A percentile compares a stretch with the other conserved stretches of the same genome.
Evolutionary conservation across 2,113 vertebrate species (phyloP).

Genomic region (Fulmarus glacialis): DNA sequence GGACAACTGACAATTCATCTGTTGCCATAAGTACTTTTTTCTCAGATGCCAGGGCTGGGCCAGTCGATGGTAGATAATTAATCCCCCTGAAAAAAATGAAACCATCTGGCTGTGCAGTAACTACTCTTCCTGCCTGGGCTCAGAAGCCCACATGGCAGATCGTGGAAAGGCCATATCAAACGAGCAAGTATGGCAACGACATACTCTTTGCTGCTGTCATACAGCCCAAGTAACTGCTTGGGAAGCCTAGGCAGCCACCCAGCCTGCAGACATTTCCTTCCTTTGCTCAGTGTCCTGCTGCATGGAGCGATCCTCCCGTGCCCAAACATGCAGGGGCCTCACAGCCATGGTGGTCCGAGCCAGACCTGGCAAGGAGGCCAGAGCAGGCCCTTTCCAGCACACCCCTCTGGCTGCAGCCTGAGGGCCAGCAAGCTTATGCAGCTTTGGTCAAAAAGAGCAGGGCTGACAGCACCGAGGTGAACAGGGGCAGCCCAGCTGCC

Average conservation of each 20-base stretch:
- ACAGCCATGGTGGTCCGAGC: not conserved
- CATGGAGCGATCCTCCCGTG: accelerated
- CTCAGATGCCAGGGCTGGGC: not conserved
- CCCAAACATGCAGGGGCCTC: not conserved
- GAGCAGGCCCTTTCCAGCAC: not conserved
- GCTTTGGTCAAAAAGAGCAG: not conserved
- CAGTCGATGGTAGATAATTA: not conserved
- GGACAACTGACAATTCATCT: conserved; percentile 1
- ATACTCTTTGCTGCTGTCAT: not conserved
- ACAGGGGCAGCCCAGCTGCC: not conserved
- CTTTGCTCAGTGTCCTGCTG: not conserved
- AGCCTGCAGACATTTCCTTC: not conserved
- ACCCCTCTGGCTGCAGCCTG: not conserved
- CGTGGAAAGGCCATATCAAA: not conserved
- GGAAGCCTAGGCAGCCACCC: not conserved
- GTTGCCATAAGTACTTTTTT: not conserved
- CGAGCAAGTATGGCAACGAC: not conserved
- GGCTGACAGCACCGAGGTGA: not conserved
- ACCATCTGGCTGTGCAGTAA: conserved; percentile 20
- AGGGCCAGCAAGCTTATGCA: not conserved
- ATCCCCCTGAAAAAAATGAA: not conserved
- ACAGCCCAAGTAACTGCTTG: not conserved
- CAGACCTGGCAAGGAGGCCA: not conserved
- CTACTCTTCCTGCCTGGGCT: not conserved
- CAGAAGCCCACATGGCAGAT: not conserved